phyloP scores from a whole-genome alignment of 2,113 vertebrate genomes.

The Nycticryphes semicollaris region DNA sequence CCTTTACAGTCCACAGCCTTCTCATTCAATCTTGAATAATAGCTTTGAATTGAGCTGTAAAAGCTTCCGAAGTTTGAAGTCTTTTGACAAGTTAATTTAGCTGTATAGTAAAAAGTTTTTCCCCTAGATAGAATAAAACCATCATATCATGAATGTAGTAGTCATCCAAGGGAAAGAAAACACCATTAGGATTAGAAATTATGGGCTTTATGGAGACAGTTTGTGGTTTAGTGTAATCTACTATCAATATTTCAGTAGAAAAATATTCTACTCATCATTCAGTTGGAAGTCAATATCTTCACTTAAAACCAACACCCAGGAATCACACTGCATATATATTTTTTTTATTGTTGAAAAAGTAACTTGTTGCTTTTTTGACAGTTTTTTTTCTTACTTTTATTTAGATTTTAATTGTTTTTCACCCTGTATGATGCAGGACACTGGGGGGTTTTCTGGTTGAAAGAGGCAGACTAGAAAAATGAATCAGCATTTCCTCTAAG shows the following conservation, averaged over 20 bases:
- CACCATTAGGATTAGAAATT: constrained; percentile 76
- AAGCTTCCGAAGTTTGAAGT: constrained; percentile 83
- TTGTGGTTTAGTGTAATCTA: constrained; percentile 75
- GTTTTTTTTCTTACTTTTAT: not conserved
- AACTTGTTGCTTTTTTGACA: constrained; percentile 1
- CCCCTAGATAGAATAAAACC: constrained; percentile 76
- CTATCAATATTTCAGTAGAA: constrained; percentile 80
- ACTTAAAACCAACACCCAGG: constrained; percentile 62
- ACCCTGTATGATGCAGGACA: not conserved
- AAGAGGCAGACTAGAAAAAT: constrained; percentile 1
- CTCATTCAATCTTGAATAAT: constrained; percentile 80
- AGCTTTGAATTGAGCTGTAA: constrained; percentile 77
- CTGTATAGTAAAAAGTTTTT: constrained; percentile 77
- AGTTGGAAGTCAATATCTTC: constrained; percentile 72
- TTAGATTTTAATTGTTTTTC: constrained; percentile 37
- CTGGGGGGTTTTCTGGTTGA: not conserved
- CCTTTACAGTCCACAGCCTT: constrained; percentile 74
- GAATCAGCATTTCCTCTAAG: not conserved
- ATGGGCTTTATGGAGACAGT: constrained; percentile 72
- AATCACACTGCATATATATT: not conserved
- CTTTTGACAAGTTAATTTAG: constrained; percentile 84
- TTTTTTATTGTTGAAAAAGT: constrained; percentile 55
- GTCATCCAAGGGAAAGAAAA: constrained; percentile 73
- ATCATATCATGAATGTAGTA: constrained; percentile 72
- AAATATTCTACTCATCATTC: constrained; percentile 67